Base-by-base conservation (phyloP, 1,140 invertebrate species). In the Drosophila bifasciata region DNA sequence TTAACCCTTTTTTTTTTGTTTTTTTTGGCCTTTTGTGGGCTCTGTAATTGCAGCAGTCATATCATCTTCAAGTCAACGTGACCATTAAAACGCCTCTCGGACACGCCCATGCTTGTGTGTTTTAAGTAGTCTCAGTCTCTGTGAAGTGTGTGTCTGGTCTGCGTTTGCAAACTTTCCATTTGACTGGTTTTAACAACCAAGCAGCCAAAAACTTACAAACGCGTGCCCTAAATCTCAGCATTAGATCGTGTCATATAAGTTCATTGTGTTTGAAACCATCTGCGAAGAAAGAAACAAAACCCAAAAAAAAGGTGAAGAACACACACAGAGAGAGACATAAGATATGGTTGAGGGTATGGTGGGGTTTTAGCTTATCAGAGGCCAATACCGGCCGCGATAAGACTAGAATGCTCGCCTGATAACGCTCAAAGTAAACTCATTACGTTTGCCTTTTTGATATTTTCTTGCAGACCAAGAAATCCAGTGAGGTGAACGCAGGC, bases 131-230 rank as follows among this genome's bases (percentile, higher is more conserved):
- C 11, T 36, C 5, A n/a, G n/a, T 21, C 3, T 21, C 0, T 25
- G 3, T 36, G 3, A 36, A 36, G 32, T 36, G 32, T 36, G 32
- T n/a, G n/a, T n/a, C n/a, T n/a, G n/a, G n/a, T 36, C 32, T 23
- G 16, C 23, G 57, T 59, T 58, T 58, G 43, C 44, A 61, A 61
- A 79, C 79, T 85, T 84, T 85, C 76, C 61, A 76, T 76, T 85
- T 40, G 64, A 85, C 66, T 79, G 71, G 66, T 68, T 84, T 79
- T 3, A 21, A 3, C 19, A 21, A 3, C 19, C 4, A 21, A 21
- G 17, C 11, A 44, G 32, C 40, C 9, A 21, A 21, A 32, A 46
- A 74, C 52, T 70, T 58, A 51, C 44, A 78, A 44, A 8, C 46
- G 45, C 62, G 15, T 60, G 44, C 45, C 44, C 41, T 53, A 25